phyloP scores from a whole-genome alignment of 2,113 vertebrate genomes.

The Chlorodrepanis virens region DNA sequence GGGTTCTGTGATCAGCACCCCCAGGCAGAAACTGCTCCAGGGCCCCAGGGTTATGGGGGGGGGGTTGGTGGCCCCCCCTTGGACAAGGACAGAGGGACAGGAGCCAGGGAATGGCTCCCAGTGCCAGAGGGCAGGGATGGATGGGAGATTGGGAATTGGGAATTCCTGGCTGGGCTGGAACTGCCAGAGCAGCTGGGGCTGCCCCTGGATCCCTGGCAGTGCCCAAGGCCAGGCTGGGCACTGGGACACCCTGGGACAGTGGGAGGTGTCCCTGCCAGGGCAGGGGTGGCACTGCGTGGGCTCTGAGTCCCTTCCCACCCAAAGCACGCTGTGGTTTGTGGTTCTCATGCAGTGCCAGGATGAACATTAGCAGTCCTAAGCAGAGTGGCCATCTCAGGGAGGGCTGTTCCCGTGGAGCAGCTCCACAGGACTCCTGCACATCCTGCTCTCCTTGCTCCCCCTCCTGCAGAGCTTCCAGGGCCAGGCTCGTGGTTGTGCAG shows the following conservation, averaged over 20 bases:
- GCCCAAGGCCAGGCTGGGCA: too few species aligned
- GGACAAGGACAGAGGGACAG: not conserved
- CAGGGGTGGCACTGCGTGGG: fast-evolving
- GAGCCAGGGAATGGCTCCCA: not conserved
- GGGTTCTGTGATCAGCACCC: not conserved
- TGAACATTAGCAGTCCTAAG: fast-evolving
- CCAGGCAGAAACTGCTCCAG: not conserved
- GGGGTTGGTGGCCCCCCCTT: fast-evolving
- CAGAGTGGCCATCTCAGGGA: fast-evolving
- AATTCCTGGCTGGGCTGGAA: too few species aligned
- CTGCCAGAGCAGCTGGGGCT: too few species aligned
- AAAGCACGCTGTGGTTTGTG: not conserved
- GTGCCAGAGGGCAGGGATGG: not conserved
- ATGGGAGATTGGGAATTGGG: too few species aligned
- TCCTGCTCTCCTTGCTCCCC: not conserved
- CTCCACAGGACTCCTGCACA: fast-evolving
- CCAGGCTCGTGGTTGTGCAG: not conserved
- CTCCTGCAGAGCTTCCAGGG: fast-evolving
- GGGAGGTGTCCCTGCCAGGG: too few species aligned
- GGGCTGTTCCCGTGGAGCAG: too few species aligned
- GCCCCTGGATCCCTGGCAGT: too few species aligned
- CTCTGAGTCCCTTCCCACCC: fast-evolving
- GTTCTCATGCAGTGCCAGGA: not conserved
- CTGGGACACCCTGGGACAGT: too few species aligned
- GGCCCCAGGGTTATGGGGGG: not conserved